Base-by-base conservation (phyloP, 2,888 invertebrate species). In the Liodrosophila aerea region DNA sequence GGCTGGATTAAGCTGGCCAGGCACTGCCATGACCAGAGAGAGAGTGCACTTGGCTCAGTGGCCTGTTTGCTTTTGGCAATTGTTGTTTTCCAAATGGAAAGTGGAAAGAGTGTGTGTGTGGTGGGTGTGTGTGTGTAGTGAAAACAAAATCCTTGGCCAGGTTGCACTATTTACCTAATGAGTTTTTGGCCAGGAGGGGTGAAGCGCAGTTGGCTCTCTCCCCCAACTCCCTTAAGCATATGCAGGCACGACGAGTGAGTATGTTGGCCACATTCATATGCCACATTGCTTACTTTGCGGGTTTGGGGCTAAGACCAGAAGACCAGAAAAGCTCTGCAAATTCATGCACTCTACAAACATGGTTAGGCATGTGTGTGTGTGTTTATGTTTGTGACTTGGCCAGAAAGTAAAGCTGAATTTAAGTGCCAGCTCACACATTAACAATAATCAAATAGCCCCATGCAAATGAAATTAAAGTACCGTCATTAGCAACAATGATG, bases 101-200 rank as follows among this genome's bases (percentile, higher is more conserved):
- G 22, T 0, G 22, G 22, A 11, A 9, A 9, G 4, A 7, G 18
- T 7, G 9, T 4, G 1, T 4, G 18, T 0, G 12, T 11, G 12
- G 12, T 1, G 4, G 1, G 7, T 18, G 7, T 18, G 18, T 11
- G 2, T 15, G 37, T 1, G 8, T 4, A n/a, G 43, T 15, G 31
- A 29, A 39, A 44, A 27, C 39, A 40, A 58, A 49, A 30, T 33
- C 31, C 12, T 46, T 39, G 39, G 37, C 7, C 51, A 44, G 34
- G 37, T 46, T 52, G 56, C 54, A 63, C 74, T 63, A 67, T 74
- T 76, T 74, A 54, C 62, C 33, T 67, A 76, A 74, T 78, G 76
- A 63, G 76, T 76, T 73, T 73, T 76, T 62, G 56, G 57, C 61
- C 49, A 15, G 27, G 36, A 31, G 64, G 63, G 9, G 27, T 33